These are phyloP conservation scores for Sebastes trivittatus DNA, from an alignment of 2,797 vertebrate genomes.

Conservation along the genomic window DNA sequence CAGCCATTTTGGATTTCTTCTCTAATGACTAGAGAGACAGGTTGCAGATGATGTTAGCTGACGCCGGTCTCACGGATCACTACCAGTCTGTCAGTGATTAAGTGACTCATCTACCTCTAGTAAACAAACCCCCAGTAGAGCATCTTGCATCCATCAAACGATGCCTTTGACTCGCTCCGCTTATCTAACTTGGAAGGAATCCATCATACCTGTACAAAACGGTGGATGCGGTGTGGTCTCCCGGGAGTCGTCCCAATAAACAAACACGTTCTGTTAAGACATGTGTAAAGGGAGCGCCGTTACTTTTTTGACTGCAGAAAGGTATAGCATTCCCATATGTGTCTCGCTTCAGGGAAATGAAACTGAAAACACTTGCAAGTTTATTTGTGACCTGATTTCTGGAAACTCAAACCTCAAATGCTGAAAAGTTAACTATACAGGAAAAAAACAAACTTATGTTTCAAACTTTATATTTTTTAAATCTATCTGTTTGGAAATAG, in stretches of 20 bases:
- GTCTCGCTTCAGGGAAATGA: slow-evolving; percentile 31
- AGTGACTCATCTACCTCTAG: slow-evolving; percentile 77
- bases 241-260: slow-evolving; percentile 51
- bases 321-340: slow-evolving; percentile 41
- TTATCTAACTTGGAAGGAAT: slow-evolving; percentile 73
- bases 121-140: slow-evolving; percentile 73
- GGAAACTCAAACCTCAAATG: slow-evolving; percentile 3
- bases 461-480: not conserved
- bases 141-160: slow-evolving; percentile 77
- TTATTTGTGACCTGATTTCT: slow-evolving; percentile 52
- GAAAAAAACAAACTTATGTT: not conserved
- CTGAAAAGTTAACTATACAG: not conserved
- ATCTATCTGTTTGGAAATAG: not conserved
- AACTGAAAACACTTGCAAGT: slow-evolving; percentile 42
- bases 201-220: slow-evolving; percentile 69
- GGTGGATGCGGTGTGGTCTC: slow-evolving; percentile 48
- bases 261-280: slow-evolving; percentile 61
- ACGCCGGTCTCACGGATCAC: slow-evolving; percentile 69
- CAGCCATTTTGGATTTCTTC: slow-evolving; percentile 75
- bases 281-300: slow-evolving; percentile 15
- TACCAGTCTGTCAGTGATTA: slow-evolving; percentile 77
- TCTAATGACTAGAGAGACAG: slow-evolving; percentile 75
- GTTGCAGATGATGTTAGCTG: slow-evolving; percentile 74
- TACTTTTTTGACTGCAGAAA: slow-evolving; percentile 33
- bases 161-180: slow-evolving; percentile 56